Evolutionary conservation across 2,888 invertebrate species (phyloP).

Genomic region (Rhabditoides inermis): DNA sequence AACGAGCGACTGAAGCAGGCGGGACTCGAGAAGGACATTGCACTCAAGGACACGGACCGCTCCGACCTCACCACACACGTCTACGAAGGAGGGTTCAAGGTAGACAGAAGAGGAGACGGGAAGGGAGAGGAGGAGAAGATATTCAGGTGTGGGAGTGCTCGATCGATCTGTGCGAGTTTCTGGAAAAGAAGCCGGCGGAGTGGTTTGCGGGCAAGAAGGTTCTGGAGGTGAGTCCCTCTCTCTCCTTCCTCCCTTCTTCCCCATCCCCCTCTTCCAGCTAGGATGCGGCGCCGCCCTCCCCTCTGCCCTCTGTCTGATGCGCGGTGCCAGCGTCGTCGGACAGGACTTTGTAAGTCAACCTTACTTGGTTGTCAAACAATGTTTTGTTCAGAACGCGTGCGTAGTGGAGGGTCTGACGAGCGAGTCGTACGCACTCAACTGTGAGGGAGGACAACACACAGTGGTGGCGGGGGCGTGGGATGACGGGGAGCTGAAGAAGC

Average conservation of each 20-base stretch:
- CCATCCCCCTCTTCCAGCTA: conserved; percentile 55
- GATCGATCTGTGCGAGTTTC: conserved; percentile 68
- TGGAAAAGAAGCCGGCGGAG: conserved; percentile 58
- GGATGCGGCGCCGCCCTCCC: conserved; percentile 85
- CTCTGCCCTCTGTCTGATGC: conserved; percentile 69
- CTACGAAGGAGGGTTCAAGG: conserved; percentile 72
- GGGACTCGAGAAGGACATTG: too few species aligned
- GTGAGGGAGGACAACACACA: too few species aligned
- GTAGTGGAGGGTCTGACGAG: conserved; percentile 39
- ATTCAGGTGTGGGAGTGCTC: conserved; percentile 75
- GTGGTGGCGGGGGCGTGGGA: conserved; percentile 17
- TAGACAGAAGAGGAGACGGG: conserved; percentile 51
- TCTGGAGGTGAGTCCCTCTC: conserved; percentile 61
- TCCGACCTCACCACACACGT: conserved; percentile 38
- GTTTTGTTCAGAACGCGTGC: conserved; percentile 32
- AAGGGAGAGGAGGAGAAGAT: neutral
- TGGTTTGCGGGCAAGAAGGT: conserved; percentile 58
- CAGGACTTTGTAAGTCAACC: conserved; percentile 80
- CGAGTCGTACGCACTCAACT: too few species aligned
- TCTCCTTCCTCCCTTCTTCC: neutral
- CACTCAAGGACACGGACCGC: too few species aligned
- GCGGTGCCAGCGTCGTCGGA: conserved; percentile 70
- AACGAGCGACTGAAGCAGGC: too few species aligned
- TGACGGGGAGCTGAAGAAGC: conserved; percentile 9
- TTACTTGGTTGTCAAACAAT: conserved; percentile 4